A percentile compares a stretch with the other conserved stretches of the same genome.
Evolutionary conservation across 2,797 vertebrate species (phyloP).

Genomic region (Graptemys geographica): DNA sequence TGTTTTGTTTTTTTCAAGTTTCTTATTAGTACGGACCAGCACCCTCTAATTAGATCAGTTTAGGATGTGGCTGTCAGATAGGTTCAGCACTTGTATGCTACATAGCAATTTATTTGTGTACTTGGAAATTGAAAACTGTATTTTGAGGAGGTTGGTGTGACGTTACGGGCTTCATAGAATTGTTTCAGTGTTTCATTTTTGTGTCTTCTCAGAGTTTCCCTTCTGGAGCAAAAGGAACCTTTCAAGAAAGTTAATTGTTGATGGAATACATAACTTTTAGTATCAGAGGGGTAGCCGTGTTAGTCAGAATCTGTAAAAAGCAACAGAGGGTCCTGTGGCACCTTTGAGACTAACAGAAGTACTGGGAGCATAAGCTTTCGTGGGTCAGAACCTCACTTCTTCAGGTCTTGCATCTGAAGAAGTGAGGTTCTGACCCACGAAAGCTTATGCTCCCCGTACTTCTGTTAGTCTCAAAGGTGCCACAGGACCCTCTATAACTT

Average conservation of each 20-base stretch:
- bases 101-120: not conserved
- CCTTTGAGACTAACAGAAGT: too few species aligned
- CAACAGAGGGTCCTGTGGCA: too few species aligned
- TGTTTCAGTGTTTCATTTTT: not conserved
- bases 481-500: not conserved
- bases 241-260: not conserved
- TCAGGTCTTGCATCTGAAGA: too few species aligned
- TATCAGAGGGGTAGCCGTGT: not conserved
- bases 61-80: not conserved
- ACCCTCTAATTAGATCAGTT: not conserved
- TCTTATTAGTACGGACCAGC: not conserved
- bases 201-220: not conserved
- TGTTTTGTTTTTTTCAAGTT: too few species aligned
- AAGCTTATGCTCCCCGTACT: too few species aligned
- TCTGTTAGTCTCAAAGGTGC: too few species aligned
- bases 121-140: not conserved
- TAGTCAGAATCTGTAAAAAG: too few species aligned
- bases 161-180: not conserved
- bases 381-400: too few species aligned
- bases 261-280: not conserved
- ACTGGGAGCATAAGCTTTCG: too few species aligned
- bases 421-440: too few species aligned
- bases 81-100: not conserved
- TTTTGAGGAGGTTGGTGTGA: not conserved
- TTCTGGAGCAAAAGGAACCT: not conserved